Conservation (phyloP, 2,113 vertebrate species). For the Aramus guarauna region DNA sequence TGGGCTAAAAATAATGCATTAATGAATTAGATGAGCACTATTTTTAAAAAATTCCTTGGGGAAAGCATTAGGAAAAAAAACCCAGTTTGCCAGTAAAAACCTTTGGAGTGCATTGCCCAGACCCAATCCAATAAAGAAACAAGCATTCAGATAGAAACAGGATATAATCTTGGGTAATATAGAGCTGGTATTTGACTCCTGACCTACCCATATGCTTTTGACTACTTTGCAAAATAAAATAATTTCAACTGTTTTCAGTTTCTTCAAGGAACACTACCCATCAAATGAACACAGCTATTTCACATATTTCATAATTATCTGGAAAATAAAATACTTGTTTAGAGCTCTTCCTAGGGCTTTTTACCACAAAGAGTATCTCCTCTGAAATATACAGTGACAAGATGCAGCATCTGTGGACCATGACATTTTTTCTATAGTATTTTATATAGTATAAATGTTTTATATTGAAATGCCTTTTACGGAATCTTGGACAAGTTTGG, state of each 20-base stretch:
- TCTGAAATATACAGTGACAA: not conserved
- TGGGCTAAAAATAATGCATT: not conserved
- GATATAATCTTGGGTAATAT: not conserved
- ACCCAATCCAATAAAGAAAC: not conserved
- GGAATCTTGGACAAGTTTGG: not conserved
- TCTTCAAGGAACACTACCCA: not conserved
- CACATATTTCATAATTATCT: not conserved
- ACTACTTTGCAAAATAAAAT: not conserved
- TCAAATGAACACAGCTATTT: not conserved
- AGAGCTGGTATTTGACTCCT: not conserved
- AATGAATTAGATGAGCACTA: not conserved
- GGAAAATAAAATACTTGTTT: not conserved
- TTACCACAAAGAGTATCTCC: not conserved
- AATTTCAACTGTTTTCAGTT: not conserved
- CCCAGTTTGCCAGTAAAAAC: not conserved
- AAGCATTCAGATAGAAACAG: not conserved
- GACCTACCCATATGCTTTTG: not conserved
- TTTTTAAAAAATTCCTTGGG: not conserved
- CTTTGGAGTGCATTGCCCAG: not conserved
- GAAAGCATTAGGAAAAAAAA: not conserved
- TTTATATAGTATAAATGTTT: not conserved
- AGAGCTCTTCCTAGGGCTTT: not conserved
- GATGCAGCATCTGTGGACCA: not conserved
- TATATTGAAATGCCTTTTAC: not conserved
- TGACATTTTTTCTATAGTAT: not conserved